A percentile compares a stretch with the other conserved stretches of the same genome.
These are phyloP conservation scores for Penaeus indicus DNA, from an alignment of 1,140 invertebrate species.

Conservation along the genomic window DNA sequence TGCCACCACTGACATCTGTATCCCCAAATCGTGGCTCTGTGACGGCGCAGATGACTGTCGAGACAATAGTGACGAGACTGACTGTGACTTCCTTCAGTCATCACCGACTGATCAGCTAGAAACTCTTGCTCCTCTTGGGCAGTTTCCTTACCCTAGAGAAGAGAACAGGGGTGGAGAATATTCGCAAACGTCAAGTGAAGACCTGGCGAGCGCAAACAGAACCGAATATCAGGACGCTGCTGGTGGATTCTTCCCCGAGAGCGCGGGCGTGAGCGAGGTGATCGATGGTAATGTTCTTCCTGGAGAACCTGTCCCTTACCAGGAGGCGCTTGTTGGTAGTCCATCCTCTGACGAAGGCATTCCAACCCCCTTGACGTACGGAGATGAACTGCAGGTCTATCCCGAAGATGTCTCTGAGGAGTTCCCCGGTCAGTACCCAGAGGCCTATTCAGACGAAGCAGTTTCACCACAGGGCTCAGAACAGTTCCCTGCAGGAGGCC, in stretches of 20 bases:
- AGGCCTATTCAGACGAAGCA: not conserved
- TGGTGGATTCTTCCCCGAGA: not conserved
- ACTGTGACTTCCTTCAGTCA: slow-evolving; percentile 51
- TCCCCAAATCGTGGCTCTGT: slow-evolving; percentile 70
- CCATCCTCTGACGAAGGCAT: not conserved
- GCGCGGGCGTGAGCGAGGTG: too few species aligned
- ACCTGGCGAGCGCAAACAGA: too few species aligned
- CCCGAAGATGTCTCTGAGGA: not conserved
- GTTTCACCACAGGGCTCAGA: too few species aligned
- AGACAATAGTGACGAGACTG: slow-evolving; percentile 65
- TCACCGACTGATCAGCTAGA: slow-evolving; percentile 29
- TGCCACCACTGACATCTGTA: slow-evolving; percentile 70
- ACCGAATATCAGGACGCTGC: too few species aligned
- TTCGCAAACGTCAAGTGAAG: too few species aligned
- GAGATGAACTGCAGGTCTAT: not conserved
- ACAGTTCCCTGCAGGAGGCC: too few species aligned
- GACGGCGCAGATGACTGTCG: slow-evolving; percentile 71
- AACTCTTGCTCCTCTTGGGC: slow-evolving; percentile 39
- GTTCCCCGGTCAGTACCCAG: not conserved
- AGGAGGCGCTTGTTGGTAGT: not conserved
- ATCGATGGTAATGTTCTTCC: not conserved
- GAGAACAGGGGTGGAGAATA: not conserved
- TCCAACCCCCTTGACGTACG: not conserved
- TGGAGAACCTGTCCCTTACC: not conserved
- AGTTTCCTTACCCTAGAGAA: slow-evolving; percentile 48